Conservation (phyloP, 2,113 vertebrate genomes). For the Psittacus erithacus region DNA sequence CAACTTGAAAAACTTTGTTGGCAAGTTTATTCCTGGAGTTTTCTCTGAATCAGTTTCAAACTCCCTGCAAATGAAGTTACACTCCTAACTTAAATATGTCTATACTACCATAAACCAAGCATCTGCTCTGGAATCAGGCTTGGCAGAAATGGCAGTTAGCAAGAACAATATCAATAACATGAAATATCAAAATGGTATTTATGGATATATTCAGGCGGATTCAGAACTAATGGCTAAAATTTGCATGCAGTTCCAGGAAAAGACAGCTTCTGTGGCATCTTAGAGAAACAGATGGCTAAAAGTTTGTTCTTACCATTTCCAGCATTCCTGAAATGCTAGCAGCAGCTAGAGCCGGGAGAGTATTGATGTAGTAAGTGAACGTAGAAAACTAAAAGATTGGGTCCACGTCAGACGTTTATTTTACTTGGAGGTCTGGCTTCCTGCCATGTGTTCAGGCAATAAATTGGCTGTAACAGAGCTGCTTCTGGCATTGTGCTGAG, state of each 20-base stretch:
- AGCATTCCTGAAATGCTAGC: not conserved
- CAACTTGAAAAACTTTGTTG: too few species aligned
- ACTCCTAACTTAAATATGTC: not conserved
- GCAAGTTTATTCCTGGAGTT: too few species aligned
- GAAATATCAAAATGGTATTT: not conserved
- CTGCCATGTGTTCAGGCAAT: conserved; percentile 33
- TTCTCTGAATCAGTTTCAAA: not conserved
- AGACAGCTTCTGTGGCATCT: not conserved
- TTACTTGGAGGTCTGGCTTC: conserved; percentile 18
- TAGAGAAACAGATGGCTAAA: not conserved
- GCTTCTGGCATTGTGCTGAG: not conserved
- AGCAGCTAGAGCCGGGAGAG: not conserved
- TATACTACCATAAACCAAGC: not conserved
- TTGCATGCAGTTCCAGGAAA: not conserved
- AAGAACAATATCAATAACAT: not conserved
- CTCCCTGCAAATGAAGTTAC: not conserved
- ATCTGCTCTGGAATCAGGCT: not conserved
- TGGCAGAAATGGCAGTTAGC: not conserved
- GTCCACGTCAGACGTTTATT: not conserved
- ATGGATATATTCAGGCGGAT: not conserved
- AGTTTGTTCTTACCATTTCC: not conserved
- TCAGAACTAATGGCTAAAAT: not conserved
- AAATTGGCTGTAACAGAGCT: conserved; percentile 41
- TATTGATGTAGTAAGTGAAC: not conserved
- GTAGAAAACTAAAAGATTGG: not conserved